Evolutionary conservation across 2,888 invertebrate genomes (phyloP).

Genomic region (Elmis aenea): DNA sequence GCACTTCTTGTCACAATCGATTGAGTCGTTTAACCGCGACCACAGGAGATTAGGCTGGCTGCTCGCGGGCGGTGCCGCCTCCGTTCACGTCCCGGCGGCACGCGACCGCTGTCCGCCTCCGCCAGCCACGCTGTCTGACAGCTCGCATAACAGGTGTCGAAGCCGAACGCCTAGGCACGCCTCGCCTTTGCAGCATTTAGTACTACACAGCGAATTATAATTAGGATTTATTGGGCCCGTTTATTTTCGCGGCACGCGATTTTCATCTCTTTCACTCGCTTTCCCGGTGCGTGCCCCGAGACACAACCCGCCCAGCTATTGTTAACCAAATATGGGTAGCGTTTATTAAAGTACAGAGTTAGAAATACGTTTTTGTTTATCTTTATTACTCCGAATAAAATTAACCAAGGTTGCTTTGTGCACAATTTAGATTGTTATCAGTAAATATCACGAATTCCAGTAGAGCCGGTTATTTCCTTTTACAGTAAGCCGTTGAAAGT

Average conservation of each 20-base stretch:
- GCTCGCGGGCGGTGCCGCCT: conserved; percentile 20
- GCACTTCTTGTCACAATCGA: conserved; percentile 26
- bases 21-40: conserved; percentile 26
- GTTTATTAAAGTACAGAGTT: conserved; percentile 12
- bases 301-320: conserved; percentile 1
- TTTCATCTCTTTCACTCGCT: conserved; percentile 2
- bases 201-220: not conserved
- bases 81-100: conserved; percentile 30
- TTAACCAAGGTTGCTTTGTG: conserved; percentile 37
- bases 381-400: conserved; percentile 35
- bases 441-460: conserved; percentile 39
- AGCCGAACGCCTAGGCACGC: conserved; percentile 11
- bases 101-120: conserved; percentile 42
- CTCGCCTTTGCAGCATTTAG: conserved; percentile 4
- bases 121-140: conserved; percentile 19
- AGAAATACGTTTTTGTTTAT: conserved; percentile 14
- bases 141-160: conserved; percentile 29
- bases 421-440: conserved; percentile 38
- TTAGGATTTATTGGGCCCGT: not conserved
- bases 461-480: conserved; percentile 33
- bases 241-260: not conserved
- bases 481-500: conserved; percentile 31
- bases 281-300: conserved; percentile 4
- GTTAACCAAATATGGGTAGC: conserved; percentile 8
- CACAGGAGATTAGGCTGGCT: conserved; percentile 22